Conservation (phyloP, 2,888 invertebrate species). For the Acanthoscelides obtectus region DNA sequence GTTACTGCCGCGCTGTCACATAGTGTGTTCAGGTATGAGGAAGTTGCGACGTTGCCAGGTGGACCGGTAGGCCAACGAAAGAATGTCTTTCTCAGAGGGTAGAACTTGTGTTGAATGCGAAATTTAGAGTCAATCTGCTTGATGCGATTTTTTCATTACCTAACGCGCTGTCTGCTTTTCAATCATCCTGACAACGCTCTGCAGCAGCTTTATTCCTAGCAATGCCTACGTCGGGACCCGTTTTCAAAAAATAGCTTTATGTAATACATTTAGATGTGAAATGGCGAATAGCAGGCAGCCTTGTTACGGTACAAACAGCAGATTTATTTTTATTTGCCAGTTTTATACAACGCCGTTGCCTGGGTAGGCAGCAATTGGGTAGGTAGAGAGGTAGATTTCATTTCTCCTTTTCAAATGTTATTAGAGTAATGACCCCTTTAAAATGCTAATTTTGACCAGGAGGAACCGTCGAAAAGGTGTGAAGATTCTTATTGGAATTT, state of each 20-base stretch:
- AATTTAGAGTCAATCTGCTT: too few relatives aligned
- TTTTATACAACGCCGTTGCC: background rate
- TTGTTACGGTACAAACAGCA: background rate
- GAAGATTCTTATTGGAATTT: background rate
- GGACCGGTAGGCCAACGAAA: too few relatives aligned
- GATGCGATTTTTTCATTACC: too few relatives aligned
- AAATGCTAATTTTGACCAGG: background rate
- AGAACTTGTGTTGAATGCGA: too few relatives aligned
- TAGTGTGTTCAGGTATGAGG: too few relatives aligned
- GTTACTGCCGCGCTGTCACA: too few relatives aligned
- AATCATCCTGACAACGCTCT: too few relatives aligned
- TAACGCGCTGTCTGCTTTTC: too few relatives aligned
- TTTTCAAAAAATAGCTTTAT: background rate
- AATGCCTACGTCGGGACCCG: too few relatives aligned
- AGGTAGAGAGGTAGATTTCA: background rate
- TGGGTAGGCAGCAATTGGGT: background rate
- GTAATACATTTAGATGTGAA: background rate
- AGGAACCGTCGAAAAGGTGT: background rate
- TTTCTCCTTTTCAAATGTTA: background rate
- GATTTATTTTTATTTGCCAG: background rate
- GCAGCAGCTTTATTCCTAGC: too few relatives aligned
- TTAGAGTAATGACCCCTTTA: background rate
- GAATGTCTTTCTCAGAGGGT: too few relatives aligned
- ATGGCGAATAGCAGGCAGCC: background rate
- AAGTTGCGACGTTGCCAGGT: too few relatives aligned